Conservation (phyloP, 2,888 invertebrate genomes). For the Nephrotoma guestfalica region DNA sequence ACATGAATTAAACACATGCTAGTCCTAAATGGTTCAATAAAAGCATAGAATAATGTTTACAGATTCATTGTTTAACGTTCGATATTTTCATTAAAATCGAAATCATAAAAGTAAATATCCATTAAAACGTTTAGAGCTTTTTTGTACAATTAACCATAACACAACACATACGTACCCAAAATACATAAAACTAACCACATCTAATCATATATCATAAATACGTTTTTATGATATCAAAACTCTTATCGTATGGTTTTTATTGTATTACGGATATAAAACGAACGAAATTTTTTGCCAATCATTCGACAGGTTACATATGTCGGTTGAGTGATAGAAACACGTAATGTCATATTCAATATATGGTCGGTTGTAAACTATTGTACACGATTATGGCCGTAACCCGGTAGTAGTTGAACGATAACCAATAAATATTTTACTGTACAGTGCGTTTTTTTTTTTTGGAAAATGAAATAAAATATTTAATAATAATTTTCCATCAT, state of each 20-base stretch:
- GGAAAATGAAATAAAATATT: not conserved
- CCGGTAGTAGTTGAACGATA: not conserved
- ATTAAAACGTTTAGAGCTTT: not conserved
- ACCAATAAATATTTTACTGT: too few relatives aligned
- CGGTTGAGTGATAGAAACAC: not conserved
- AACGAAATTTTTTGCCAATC: not conserved
- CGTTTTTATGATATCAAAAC: not conserved
- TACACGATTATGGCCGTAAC: not conserved
- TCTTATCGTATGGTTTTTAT: not conserved
- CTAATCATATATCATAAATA: not conserved
- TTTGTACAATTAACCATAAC: not conserved
- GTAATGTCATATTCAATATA: not conserved
- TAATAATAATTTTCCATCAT: not conserved
- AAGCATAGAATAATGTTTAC: not conserved
- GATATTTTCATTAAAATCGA: not conserved
- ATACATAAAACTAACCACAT: not conserved
- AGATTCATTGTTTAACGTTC: not conserved
- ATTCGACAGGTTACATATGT: not conserved
- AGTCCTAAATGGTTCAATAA: not conserved
- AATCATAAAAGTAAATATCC: not conserved
- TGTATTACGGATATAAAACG: not conserved
- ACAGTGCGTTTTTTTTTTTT: not conserved
- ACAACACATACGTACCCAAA: not conserved
- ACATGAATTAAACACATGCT: not conserved
- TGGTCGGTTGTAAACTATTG: not conserved